Base-by-base conservation (phyloP, 2,888 invertebrate species). In the Chaitophorus viminalis region DNA sequence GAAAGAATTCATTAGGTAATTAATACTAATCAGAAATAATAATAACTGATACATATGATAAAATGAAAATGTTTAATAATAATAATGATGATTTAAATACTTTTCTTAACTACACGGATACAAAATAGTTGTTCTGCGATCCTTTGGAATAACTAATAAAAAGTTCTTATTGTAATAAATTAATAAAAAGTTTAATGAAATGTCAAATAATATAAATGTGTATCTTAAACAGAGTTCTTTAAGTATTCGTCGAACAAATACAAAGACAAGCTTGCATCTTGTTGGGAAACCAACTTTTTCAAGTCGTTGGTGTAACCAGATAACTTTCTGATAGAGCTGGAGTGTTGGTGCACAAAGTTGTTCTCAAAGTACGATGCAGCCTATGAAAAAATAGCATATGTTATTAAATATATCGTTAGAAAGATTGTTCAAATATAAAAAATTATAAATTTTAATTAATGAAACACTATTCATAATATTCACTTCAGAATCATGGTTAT, bases 351-450 rank as follows among this genome's bases (percentile, higher is more conserved):
- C 87, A 95, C 93, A 92, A 95, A 96, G 90, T 95, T 93, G 90
- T 96, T 95, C 90, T 96, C 96, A 3, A 97, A 91, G 91, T 94
- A 96, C 90, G 95, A 95, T 29, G 95, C 94, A 89, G 95, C 92
- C 92, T 94, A 91, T 25, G 86, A 88, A 82, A 89, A 52, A 82
- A 84, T 89, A 86, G 36, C 36, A 29, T 14, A 31, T 31, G 18
- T 39, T 39, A 82, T 77, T 75, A 65, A 60, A 60, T 70, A 36
- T 46, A 65, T 65, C 52, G 33, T 33, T 82, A 25, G 46, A 76
- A 29, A 88, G 85, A 74, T 21, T 29, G 88, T 21, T 74, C 21
- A 84, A 36, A 85, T 39, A 33, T 1, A 85, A 89, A 87, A 78
- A 46, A 88, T 29, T 33, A 39, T 21, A 86, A 77, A 76, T 54